phyloP scores from a whole-genome alignment of 37 sponge, comb jelly and placozoan genomes.

The Chondrilla cf. caribensis region DNA sequence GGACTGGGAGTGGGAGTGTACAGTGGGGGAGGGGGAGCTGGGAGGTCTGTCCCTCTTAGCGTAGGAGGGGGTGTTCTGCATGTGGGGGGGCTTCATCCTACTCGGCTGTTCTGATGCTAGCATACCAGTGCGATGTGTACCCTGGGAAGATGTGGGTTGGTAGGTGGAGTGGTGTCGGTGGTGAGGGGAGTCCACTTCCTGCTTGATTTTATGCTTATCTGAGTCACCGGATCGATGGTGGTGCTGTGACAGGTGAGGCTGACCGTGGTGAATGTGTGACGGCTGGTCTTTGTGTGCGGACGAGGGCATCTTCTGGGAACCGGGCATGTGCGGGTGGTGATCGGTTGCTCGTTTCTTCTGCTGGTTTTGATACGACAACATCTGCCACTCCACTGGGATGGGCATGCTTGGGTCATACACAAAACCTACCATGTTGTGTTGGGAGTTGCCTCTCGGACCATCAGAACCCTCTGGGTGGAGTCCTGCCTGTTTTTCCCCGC shows the following conservation, averaged over 20 bases:
- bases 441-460: too few species aligned
- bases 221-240: neutral
- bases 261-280: neutral
- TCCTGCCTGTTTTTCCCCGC: neutral
- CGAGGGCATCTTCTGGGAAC: neutral
- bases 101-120: neutral
- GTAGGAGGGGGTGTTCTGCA: neutral
- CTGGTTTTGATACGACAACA: conserved; percentile 57
- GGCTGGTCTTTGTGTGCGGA: neutral
- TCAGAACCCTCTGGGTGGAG: too few species aligned
- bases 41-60: neutral
- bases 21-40: neutral
- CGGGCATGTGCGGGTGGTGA: neutral
- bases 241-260: neutral
- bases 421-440: conserved; percentile 42
- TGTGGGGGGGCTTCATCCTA: neutral
- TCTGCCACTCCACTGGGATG: conserved; percentile 54
- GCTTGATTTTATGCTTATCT: neutral
- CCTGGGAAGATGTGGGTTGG: neutral
- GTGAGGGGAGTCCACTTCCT: neutral
- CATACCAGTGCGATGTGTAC: too few species aligned
- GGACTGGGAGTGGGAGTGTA: neutral
- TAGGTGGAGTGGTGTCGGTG: neutral
- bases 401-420: conserved; percentile 74
- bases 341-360: conserved; percentile 26